A percentile compares a stretch with the other conserved stretches of the same genome.
Conservation (phyloP, 2,888 invertebrate species). For the Fragum sueziense region DNA sequence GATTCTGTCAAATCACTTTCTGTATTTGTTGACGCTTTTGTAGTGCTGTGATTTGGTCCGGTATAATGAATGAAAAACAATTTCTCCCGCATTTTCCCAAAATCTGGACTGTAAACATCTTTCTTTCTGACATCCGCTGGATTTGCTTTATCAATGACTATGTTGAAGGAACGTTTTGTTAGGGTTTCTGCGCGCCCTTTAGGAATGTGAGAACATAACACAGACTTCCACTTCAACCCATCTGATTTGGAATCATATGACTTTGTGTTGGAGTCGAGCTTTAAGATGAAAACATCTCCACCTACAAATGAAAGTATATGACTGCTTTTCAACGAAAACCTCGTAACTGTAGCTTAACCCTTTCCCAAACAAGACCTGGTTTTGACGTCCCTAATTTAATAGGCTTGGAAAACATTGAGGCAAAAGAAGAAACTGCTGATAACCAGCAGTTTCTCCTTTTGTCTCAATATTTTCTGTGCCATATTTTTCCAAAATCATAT, state of each 20-base stretch:
- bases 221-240: constrained; percentile 41
- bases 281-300: constrained; percentile 48
- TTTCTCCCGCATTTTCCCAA: constrained; percentile 5
- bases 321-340: no score
- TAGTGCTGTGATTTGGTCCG: constrained; percentile 18
- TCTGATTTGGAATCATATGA: constrained; percentile 42
- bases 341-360: no score
- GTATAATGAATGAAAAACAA: constrained; percentile 40
- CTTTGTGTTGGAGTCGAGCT: not conserved
- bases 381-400: no score
- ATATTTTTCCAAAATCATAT: no score
- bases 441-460: no score
- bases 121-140: constrained; percentile 16
- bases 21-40: not conserved
- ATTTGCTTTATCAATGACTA: constrained; percentile 7
- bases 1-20: not conserved
- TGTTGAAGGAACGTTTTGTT: constrained; percentile 26
- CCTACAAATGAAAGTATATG: no score
- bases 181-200: constrained; percentile 25
- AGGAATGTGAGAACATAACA: constrained; percentile 31
- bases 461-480: no score
- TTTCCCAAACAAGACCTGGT: no score
- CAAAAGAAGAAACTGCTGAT: no score
- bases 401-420: no score
- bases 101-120: constrained; percentile 39